A percentile compares a stretch with the other conserved stretches of the same genome.
Evolutionary conservation across 2,888 invertebrate genomes (phyloP).

Genomic region (Epirrhoe tristata): DNA sequence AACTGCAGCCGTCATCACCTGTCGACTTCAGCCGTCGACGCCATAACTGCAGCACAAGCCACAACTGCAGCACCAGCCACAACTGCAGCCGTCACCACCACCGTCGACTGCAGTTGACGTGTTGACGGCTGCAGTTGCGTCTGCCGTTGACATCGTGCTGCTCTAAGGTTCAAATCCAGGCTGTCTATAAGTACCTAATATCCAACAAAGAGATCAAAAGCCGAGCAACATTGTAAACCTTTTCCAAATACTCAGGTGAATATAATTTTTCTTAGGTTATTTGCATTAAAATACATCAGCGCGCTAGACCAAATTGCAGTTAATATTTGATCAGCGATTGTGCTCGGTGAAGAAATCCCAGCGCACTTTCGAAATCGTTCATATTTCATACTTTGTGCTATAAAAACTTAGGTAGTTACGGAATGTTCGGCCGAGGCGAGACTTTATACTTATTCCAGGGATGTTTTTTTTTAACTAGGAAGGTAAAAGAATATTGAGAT

Average conservation of each 20-base stretch:
- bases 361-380: conserved; percentile 21
- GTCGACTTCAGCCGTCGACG: too few relatives aligned
- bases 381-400: conserved; percentile 38
- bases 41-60: too few relatives aligned
- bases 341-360: conserved; percentile 32
- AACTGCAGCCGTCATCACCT: too few relatives aligned
- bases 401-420: conserved; percentile 23
- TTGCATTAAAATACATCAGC: neutral
- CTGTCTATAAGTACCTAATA: too few relatives aligned
- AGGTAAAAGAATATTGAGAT: too few relatives aligned
- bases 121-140: too few relatives aligned
- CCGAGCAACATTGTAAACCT: neutral
- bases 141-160: too few relatives aligned
- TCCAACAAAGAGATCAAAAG: neutral
- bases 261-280: neutral
- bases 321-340: conserved; percentile 53
- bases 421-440: conserved; percentile 9
- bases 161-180: too few relatives aligned
- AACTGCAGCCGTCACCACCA: too few relatives aligned
- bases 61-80: too few relatives aligned
- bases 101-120: too few relatives aligned
- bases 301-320: conserved; percentile 35
- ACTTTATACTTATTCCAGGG: neutral
- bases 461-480: too few relatives aligned
- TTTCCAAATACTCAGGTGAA: neutral